Conservation (phyloP, 2,113 vertebrate species). For the Peromyscus leucopus region DNA sequence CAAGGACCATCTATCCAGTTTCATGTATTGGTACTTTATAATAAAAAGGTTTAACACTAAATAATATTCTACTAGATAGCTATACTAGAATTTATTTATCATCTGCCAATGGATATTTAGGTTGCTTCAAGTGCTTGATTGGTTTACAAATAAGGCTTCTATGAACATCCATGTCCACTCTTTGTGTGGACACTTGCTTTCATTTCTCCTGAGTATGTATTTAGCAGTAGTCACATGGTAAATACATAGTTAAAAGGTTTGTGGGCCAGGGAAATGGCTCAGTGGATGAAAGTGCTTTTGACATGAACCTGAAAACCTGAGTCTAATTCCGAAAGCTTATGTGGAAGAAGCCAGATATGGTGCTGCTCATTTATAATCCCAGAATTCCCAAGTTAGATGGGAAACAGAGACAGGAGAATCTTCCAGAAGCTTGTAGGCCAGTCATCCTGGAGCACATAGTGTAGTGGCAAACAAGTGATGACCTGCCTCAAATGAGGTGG, state of each 20-base stretch:
- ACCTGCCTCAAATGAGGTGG: not conserved
- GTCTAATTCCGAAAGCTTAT: not conserved
- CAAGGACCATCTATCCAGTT: not conserved
- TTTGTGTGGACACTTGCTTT: not conserved
- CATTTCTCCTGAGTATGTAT: constrained; percentile 6
- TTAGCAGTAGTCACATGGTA: not conserved
- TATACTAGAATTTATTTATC: not conserved
- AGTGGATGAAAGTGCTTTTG: not conserved
- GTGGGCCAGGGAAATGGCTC: not conserved
- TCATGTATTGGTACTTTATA: not conserved
- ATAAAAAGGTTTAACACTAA: not conserved
- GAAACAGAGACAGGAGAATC: not conserved
- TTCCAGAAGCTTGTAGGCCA: not conserved
- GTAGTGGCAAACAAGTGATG: not conserved
- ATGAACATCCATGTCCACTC: not conserved
- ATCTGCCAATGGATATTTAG: not conserved
- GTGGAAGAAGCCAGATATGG: not conserved
- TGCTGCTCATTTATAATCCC: not conserved
- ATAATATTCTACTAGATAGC: not conserved
- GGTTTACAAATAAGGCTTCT: constrained; percentile 15
- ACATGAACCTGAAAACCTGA: not conserved
- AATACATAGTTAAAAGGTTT: not conserved
- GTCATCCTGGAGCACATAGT: not conserved
- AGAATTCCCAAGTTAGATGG: not conserved
- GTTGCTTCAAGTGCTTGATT: not conserved